These are phyloP conservation scores for Albula glossodonta DNA, from an alignment of 2,113 vertebrate genomes.

Conservation along the genomic window DNA sequence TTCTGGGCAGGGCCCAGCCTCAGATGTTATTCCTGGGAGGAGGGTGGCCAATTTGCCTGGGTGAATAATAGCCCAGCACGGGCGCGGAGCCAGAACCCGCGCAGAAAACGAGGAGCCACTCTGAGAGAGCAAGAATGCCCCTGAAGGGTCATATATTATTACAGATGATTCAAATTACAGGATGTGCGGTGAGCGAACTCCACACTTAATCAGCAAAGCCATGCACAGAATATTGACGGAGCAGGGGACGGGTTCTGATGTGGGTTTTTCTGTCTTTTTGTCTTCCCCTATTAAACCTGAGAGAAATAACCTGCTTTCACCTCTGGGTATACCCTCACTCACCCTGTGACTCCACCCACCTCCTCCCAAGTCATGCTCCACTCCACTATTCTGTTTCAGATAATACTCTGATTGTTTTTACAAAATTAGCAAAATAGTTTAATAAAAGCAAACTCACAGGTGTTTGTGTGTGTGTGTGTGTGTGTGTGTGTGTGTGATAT, in stretches of 20 bases:
- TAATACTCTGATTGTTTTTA: too few relatives aligned
- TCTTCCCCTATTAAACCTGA: neutral
- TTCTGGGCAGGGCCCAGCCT: conserved; percentile 20
- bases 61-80: conserved; percentile 18
- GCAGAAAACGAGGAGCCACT: conserved; percentile 78
- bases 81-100: conserved; percentile 53
- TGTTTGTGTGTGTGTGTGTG: neutral
- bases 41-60: conserved; percentile 12
- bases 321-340: too few relatives aligned
- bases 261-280: neutral
- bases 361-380: too few relatives aligned
- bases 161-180: conserved; percentile 62
- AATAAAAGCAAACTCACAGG: neutral
- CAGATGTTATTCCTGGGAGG: conserved; percentile 28
- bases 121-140: conserved; percentile 76
- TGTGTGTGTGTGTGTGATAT: neutral
- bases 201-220: neutral
- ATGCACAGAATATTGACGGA: neutral
- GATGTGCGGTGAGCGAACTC: conserved; percentile 67
- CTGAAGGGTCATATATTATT: conserved; percentile 81
- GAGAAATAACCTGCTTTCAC: too few relatives aligned
- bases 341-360: too few relatives aligned
- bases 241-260: neutral
- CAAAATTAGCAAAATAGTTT: neutral
- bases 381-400: too few relatives aligned